A percentile compares a stretch with the other conserved stretches of the same genome.
Conservation (phyloP, 2,113 vertebrate species). For the Prunella himalayana region DNA sequence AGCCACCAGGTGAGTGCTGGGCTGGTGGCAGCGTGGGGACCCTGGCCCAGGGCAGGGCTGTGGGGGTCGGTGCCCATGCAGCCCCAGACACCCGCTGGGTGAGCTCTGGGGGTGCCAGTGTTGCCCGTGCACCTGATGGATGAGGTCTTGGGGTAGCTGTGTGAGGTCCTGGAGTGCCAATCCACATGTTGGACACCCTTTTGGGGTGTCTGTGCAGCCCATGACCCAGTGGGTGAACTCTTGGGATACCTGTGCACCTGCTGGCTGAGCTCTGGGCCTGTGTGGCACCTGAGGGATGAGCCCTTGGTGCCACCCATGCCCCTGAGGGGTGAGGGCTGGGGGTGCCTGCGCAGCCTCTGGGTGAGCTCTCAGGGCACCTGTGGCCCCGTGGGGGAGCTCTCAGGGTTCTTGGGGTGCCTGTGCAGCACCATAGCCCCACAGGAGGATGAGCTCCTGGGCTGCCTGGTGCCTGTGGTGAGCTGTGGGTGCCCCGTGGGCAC, state of each 20-base stretch:
- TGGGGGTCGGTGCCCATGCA: accelerated
- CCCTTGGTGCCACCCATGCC: not conserved
- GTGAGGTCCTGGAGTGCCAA: not conserved
- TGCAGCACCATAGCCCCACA: accelerated
- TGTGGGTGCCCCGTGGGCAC: accelerated
- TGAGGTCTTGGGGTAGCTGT: not conserved
- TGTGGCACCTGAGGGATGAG: not conserved
- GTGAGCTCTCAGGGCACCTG: not conserved
- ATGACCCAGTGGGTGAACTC: accelerated
- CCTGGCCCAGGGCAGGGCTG: accelerated
- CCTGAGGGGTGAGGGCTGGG: not conserved
- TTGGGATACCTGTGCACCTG: not conserved
- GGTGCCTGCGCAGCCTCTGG: not conserved
- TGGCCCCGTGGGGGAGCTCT: not conserved
- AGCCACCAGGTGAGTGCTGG: conserved; percentile 64
- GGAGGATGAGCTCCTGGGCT: accelerated
- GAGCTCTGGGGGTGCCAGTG: not conserved
- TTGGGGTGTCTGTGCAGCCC: not conserved
- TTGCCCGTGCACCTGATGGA: not conserved
- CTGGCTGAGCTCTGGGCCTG: not conserved
- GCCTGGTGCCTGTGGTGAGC: not conserved
- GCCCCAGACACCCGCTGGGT: accelerated
- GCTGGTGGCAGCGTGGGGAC: not conserved
- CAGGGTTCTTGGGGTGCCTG: not conserved
- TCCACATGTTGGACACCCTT: accelerated